Evolutionary conservation across 1,140 invertebrate species (phyloP), one percentile per base, ranked within the genome.

Genomic region (Coptotermes formosanus): DNA sequence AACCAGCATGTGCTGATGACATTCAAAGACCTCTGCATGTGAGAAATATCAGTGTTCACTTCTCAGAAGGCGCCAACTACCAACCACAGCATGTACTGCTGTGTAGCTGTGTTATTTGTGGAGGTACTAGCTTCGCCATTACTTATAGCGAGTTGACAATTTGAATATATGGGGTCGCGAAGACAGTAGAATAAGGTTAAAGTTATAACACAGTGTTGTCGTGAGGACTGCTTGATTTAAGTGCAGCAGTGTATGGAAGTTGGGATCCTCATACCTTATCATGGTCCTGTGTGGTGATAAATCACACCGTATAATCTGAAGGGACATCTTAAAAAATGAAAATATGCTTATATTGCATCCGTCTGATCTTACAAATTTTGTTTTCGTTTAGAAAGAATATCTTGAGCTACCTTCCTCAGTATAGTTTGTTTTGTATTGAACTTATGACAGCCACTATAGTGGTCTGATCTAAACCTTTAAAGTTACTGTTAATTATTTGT

Each of bases 151-250:
- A 7, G 64, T 75, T 75, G 64, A 75, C 64, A 75, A 75, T 75
- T 30, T 75, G 64, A 75, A 75, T 75, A 25, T 75, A 75, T 75
- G 64, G 16, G 64, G n/a, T n/a, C 64, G 64, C 30, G 52, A n/a
- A 75, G 64, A 75, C 64, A 30, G 64, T 75, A 75, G 30, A 75
- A 25, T 75, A 75, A 75, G 64, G 64, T 75, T 75, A 75, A 14
- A 30, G 25, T 75, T 30, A 75, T 75, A 75, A 75, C 64, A 30
- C 8, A 30, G 64, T 30, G 6, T 75, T 30, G 64, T 6, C 9
- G 64, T n/a, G n/a, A 75, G 6, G 64, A 30, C 16, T 30, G 64
- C 64, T 75, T 75, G n/a, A 75, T 25, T 75, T 75, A 75, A 75
- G 64, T 75, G 4, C 12, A 64, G 19, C 59, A 64, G 6, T 64